Conservation (phyloP, 2,113 vertebrate species). For the Otus sunia region DNA sequence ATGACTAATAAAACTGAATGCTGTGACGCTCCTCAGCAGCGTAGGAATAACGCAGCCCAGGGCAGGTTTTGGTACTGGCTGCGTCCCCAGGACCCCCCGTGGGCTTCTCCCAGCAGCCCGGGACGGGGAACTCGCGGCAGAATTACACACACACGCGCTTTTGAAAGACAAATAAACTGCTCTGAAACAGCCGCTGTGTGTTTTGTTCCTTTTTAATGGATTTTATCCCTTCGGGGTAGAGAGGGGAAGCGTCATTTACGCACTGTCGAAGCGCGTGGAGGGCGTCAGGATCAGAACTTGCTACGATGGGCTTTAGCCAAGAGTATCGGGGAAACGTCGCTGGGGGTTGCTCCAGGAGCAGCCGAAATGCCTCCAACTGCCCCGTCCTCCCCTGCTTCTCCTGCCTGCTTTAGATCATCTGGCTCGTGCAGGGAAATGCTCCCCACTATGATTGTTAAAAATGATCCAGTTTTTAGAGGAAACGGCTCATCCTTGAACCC, state of each 20-base stretch:
- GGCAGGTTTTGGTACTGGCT: not conserved
- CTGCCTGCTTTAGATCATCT: not conserved
- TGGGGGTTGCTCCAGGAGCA: not conserved
- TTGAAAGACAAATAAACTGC: not conserved
- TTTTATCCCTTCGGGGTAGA: not conserved
- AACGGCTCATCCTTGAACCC: fast-evolving
- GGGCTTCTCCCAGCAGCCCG: too few species aligned
- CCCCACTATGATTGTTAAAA: not conserved
- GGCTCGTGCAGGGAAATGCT: not conserved
- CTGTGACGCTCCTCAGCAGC: not conserved
- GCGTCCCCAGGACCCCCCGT: not conserved
- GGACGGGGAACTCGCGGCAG: not conserved
- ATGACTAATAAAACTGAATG: not conserved
- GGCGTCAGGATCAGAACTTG: not conserved
- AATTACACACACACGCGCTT: not conserved
- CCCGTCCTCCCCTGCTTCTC: fast-evolving
- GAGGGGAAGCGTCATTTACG: not conserved
- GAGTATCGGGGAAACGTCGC: not conserved
- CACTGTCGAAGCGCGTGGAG: not conserved
- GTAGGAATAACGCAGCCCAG: not conserved
- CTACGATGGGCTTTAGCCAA: fast-evolving
- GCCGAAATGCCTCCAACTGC: fast-evolving
- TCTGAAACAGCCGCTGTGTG: not conserved
- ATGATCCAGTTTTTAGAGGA: not conserved
- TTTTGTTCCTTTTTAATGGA: slow-evolving; percentile 10